Conservation (phyloP, 2,797 vertebrate genomes). For the Artibeus lituratus region DNA sequence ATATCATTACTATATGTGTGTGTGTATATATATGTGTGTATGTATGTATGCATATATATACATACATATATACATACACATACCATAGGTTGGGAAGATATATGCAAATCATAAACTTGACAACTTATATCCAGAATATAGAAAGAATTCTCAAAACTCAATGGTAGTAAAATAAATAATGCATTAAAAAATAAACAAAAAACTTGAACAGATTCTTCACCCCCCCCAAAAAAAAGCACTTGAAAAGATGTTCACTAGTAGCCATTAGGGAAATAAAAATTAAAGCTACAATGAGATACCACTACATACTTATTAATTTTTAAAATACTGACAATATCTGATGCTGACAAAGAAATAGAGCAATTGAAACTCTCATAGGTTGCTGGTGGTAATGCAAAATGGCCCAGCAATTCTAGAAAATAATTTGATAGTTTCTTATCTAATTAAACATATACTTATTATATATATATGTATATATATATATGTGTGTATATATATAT, state of each 20-base stretch:
- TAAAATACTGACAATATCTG: neutral
- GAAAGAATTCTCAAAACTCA: neutral
- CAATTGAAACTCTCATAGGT: neutral
- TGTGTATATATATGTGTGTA: no score
- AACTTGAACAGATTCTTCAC: neutral
- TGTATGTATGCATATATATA: neutral
- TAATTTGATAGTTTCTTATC: neutral
- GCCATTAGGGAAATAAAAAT: neutral
- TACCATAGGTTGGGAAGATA: neutral
- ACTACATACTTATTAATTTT: neutral
- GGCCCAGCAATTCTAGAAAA: neutral
- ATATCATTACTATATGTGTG: neutral
- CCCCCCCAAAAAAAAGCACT: neutral
- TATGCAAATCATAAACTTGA: neutral
- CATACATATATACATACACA: no score
- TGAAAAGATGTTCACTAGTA: neutral
- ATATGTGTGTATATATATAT: no score
- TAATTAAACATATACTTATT: neutral
- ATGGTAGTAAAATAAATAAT: neutral
- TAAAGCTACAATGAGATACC: neutral
- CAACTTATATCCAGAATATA: neutral
- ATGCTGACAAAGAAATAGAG: neutral
- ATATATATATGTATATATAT: neutral
- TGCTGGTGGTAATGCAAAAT: neutral
- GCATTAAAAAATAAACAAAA: neutral